Conservation (phyloP, 2,888 invertebrate species). For the Eupithecia subumbrata region DNA sequence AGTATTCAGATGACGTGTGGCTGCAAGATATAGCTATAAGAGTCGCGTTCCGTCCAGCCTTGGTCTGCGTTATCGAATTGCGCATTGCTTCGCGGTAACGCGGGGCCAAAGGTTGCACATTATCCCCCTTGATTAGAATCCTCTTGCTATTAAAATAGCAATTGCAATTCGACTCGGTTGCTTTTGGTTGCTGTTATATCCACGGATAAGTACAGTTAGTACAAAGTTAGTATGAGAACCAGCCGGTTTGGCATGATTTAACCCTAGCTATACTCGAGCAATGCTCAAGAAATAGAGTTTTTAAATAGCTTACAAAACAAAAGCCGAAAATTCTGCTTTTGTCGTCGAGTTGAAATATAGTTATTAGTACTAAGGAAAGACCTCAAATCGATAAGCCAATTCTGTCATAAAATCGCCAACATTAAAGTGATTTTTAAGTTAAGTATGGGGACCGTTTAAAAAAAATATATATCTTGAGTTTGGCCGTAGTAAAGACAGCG, state of each 20-base stretch:
- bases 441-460: too few species aligned
- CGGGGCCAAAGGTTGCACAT: slow-evolving; percentile 29
- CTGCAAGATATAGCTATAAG: slow-evolving; percentile 38
- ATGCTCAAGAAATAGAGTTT: too few species aligned
- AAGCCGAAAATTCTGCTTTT: too few species aligned
- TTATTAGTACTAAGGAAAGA: too few species aligned
- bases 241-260: background rate
- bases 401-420: too few species aligned
- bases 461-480: too few species aligned
- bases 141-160: background rate
- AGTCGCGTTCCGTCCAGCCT: slow-evolving; percentile 55
- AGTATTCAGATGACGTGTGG: slow-evolving; percentile 32
- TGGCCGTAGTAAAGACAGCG: too few species aligned
- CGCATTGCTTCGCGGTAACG: slow-evolving; percentile 53
- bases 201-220: background rate
- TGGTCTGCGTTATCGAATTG: slow-evolving; percentile 56
- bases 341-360: too few species aligned
- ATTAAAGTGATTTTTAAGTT: too few species aligned
- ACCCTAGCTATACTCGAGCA: too few species aligned
- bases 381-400: too few species aligned
- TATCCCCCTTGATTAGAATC: background rate
- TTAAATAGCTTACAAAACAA: too few species aligned
- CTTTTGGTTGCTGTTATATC: background rate
- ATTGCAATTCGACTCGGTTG: background rate
- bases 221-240: background rate